phyloP scores from a whole-genome alignment of 2,888 invertebrate species.

The Linhomoeus sp. region DNA sequence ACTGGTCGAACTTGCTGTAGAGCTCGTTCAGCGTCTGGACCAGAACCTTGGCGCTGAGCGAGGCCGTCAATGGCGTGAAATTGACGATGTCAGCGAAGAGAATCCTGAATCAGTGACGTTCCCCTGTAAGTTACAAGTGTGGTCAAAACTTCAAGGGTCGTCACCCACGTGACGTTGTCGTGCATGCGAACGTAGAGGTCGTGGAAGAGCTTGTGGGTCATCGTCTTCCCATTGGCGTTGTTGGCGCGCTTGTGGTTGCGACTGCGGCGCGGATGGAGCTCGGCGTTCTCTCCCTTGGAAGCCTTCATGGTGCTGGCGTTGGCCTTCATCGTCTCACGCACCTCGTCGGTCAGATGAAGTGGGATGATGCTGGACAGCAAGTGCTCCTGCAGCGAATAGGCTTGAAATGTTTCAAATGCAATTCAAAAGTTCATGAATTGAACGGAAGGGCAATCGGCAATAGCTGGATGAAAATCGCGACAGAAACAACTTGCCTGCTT shows the following conservation, averaged over 20 bases:
- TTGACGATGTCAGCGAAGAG: conserved; percentile 94
- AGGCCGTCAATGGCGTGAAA: conserved; percentile 84
- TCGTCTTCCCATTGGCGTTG: not conserved
- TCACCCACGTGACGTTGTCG: conserved; percentile 58
- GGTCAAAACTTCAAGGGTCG: too few species aligned
- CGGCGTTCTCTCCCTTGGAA: conserved; percentile 5
- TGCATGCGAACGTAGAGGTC: conserved; percentile 90
- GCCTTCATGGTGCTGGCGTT: conserved; percentile 11
- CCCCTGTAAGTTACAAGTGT: too few species aligned
- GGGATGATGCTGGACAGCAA: conserved; percentile 76
- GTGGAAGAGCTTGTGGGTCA: conserved; percentile 52
- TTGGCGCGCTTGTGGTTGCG: too few species aligned
- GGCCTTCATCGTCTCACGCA: conserved; percentile 59
- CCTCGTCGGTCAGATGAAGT: conserved; percentile 82
- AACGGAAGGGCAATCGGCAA: too few species aligned
- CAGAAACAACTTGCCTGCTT: conserved; percentile 20
- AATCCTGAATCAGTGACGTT: conserved; percentile 49
- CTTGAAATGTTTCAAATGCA: too few species aligned
- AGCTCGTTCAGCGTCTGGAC: conserved; percentile 88
- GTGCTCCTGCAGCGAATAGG: conserved; percentile 47
- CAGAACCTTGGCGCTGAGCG: conserved; percentile 72
- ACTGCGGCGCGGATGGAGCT: too few species aligned
- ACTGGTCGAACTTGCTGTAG: conserved; percentile 87
- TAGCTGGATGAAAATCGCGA: too few species aligned
- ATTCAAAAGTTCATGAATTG: too few species aligned